Conservation (phyloP, 23 tunicate genomes). For the Halocynthia roretzi region DNA sequence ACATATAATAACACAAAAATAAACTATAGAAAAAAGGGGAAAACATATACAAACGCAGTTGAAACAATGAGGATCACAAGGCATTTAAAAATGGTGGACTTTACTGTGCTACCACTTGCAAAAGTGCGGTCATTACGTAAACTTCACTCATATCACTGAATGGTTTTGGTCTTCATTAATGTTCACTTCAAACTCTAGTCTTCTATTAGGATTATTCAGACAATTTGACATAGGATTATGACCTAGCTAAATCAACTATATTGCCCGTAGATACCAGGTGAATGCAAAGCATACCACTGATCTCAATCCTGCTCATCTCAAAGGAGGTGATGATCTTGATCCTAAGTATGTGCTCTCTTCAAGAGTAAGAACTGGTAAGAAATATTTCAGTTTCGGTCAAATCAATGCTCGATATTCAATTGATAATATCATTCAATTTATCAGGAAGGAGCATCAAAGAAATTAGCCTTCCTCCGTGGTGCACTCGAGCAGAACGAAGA, state of each 20-base stretch:
- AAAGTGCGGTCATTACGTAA: too few species aligned
- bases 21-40: too few species aligned
- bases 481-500: slow-evolving; percentile 54
- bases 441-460: slow-evolving; percentile 65
- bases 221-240: too few species aligned
- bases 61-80: too few species aligned
- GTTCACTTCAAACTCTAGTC: neutral
- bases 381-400: too few species aligned
- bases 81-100: too few species aligned
- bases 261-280: slow-evolving; percentile 32
- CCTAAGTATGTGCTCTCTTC: slow-evolving; percentile 76
- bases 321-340: slow-evolving; percentile 57
- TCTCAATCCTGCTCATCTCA: slow-evolving; percentile 38
- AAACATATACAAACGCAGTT: too few species aligned
- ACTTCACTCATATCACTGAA: too few species aligned
- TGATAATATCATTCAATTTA: neutral
- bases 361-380: slow-evolving; percentile 28
- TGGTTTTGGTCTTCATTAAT: too few species aligned
- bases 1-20: too few species aligned
- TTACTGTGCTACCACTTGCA: too few species aligned
- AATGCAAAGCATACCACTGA: slow-evolving; percentile 54
- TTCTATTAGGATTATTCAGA: neutral
- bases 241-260: neutral
- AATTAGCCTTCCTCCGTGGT: slow-evolving; percentile 56
- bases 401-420: too few species aligned